Base-by-base conservation (phyloP, 2,888 invertebrate species). In the Congeria kusceri region DNA sequence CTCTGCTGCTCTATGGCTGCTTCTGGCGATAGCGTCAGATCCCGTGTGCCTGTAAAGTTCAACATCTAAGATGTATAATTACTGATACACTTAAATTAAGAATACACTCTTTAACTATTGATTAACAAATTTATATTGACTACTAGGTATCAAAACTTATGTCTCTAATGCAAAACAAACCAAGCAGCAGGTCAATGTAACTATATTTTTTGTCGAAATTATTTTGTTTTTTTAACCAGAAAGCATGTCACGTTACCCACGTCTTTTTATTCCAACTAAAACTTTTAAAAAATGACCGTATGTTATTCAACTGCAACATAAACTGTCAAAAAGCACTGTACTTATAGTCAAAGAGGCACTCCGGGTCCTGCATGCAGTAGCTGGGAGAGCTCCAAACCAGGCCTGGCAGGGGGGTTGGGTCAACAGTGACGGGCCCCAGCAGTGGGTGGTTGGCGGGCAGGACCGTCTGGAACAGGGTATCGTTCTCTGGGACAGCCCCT, bases 401-500 rank as follows among this genome's bases (percentile, higher is more conserved):
- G 9, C 46, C 56, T n/a, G 67, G 32, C 28, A 67, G 47, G 15
- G 67, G 59, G 44, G 70, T 57, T 53, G 69, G 81, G 15, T 64
- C 57, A 11, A 77, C 69, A 7, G 58, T 57, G 15, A 79, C 66
- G 3, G 71, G 61, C 18, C 79, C 81, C 11, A 77, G 78, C 23
- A 83, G 66, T 0, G 62, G 7, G 39, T 75, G 57, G 25, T 80
- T 84, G 28, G 72, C 70, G 0, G 63, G 67, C 11, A 65, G 15
- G 5, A 70, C 57, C 44, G 75, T 71, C 7, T 76, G 67, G 39
- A 87, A 87, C 20, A 83, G 62, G 27, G 67, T 69, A 4, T 68
- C 72, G 3, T 27, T 70, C 13, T 61, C 53, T 11, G 65, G 46
- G 0, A 84, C 85, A 9, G 73, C 63, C 87, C 87, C 87, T 95